A percentile compares a stretch with the other conserved stretches of the same genome.
Evolutionary conservation across 2,888 invertebrate species (phyloP).

Genomic region (Neocrepidodera transversa): DNA sequence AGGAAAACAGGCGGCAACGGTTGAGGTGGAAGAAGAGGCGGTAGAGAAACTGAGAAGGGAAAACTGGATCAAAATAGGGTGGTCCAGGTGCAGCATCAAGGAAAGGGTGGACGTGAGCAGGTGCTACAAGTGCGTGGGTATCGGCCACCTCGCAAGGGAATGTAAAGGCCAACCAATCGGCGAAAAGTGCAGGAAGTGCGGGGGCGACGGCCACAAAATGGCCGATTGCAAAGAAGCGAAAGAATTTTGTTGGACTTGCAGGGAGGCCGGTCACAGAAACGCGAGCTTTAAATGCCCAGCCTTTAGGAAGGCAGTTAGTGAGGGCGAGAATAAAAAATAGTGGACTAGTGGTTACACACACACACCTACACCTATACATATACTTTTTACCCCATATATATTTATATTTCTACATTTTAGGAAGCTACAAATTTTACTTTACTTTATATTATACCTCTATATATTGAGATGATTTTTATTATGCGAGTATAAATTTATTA

Average conservation of each 20-base stretch:
- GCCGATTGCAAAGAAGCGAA: too few relatives aligned
- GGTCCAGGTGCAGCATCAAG: conserved; percentile 1
- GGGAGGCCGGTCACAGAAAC: not conserved
- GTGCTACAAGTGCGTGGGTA: conserved; percentile 17
- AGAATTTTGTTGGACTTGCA: not conserved
- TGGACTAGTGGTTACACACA: too few relatives aligned
- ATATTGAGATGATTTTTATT: too few relatives aligned
- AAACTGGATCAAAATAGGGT: too few relatives aligned
- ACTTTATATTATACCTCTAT: too few relatives aligned
- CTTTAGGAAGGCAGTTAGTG: not conserved
- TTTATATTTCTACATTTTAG: too few relatives aligned
- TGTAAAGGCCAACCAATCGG: conserved; percentile 1
- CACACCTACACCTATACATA: too few relatives aligned
- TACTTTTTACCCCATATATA: too few relatives aligned
- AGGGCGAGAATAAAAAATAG: too few relatives aligned
- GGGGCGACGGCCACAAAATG: not conserved
- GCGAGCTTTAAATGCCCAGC: not conserved
- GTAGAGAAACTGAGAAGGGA: too few relatives aligned
- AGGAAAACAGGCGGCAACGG: not conserved
- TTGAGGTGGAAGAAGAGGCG: not conserved
- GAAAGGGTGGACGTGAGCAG: conserved; percentile 13
- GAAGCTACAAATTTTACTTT: too few relatives aligned
- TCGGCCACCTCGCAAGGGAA: conserved; percentile 15
- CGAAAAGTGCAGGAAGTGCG: not conserved
- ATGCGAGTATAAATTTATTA: too few relatives aligned